Evolutionary conservation across 2,888 invertebrate genomes (phyloP), one percentile per base, ranked within the genome.

Genomic region (Pristionchus japonicus): DNA sequence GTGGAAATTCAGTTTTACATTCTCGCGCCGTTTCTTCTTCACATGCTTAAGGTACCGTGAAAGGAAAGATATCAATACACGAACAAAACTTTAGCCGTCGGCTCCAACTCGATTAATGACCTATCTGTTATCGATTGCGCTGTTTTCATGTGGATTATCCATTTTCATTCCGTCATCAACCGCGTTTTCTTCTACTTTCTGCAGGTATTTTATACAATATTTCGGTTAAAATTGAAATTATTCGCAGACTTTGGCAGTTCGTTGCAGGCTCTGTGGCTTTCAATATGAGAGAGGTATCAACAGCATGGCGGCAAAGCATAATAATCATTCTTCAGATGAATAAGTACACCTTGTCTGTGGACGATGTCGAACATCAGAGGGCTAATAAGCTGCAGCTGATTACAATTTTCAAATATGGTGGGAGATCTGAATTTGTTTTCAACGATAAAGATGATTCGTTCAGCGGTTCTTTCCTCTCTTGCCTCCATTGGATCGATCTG

Each of bases 1-100:
- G 77, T 77, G 13, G 77, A 77, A 15, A 77, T 77, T 77, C 77
- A 77, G 13, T 77, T 77, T 43, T 77, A 77, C 47, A 13, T 77
- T 1, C 77, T 77, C 0, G 77, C 77, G n/a, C 77, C 77, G 1
- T 23, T 77, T 23, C 27, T 77, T 1, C 47, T 77, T 2, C 77
- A 77, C 47, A 43, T 77, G 1, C 47, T 77, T 23, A 77, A n/a
- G 27, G 77, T 77, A 13, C 1, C 6, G 61, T 20, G 4, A 13
- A 23, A 13, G n/a, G n/a, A 13, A 6, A n/a, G 4, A 13, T 17
- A 9, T 61, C 61, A 61, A 61, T n/a, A 23, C n/a, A 20, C 7
- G 4, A 61, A 61, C n/a, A 20, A 20, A 61, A 61, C 7, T 23
- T 23, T 23, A n/a, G n/a, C n/a, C n/a, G n/a, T n/a, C n/a, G n/a